Evolutionary conservation across 2,113 vertebrate genomes (phyloP), one percentile per base, ranked within the genome.

Genomic region (Perccottus glenii): DNA sequence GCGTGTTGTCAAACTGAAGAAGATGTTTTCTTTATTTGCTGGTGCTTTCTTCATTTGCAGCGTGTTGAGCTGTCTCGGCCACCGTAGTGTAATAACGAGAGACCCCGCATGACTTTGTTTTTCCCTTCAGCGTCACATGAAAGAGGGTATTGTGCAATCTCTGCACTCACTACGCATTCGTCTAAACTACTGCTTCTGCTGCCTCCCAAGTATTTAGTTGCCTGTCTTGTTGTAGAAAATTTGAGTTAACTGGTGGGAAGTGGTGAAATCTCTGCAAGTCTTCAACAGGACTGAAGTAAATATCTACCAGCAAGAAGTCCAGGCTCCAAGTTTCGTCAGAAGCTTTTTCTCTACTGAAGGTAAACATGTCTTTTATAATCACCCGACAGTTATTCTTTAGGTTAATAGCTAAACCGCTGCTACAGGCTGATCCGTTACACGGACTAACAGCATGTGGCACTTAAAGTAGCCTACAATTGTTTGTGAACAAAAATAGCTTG

Each of bases 321-420:
- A 33, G 67, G 47, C 70, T 51, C 59, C 49, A 33, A 5, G 27
- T 38, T 80, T 70, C 32, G 60, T 67, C 60, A 76, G 48, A 78
- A 64, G 36, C 27, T 45, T 67, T 57, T 55, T 33, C 33, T 80
- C 67, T 68, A 77, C 85, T 80, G 84, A 90, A 92, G 90, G 90
- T 92, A 87, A 92, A 88, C 86, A 88, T 90, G 86, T 85, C 88
- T 90, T 90, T 89, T 90, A 65, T 91, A 81, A 55, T 87, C 81
- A 73, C 75, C 27, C 64, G 52, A 78, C 86, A 91, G 88, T 86
- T 91, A 89, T 76, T 84, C 65, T 72, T 78, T 82, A 73, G 81
- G 70, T 75, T 83, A 70, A 80, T 78, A 60, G 73, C 45, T 80
- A 72, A 88, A 89, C 78, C 16, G 65, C 62, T 70, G 67, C 69